These are phyloP conservation scores for Rattus rattus DNA, from an alignment of 2,113 vertebrate genomes.

Conservation along the genomic window DNA sequence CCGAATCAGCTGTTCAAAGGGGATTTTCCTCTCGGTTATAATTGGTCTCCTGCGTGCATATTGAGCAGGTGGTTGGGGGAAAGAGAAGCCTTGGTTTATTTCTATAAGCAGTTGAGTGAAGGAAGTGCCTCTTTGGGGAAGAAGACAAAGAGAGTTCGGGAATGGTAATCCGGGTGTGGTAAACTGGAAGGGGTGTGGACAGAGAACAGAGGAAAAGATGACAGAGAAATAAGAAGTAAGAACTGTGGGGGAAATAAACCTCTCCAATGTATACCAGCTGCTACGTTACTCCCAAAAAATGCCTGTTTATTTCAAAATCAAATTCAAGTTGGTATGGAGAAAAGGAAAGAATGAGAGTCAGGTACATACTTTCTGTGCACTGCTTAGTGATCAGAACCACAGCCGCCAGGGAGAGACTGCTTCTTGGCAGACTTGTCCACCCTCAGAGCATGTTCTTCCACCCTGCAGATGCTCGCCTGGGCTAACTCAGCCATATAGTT, in stretches of 20 bases:
- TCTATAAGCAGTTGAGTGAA: slow-evolving; percentile 65
- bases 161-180: neutral
- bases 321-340: slow-evolving; percentile 1
- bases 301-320: slow-evolving; percentile 54
- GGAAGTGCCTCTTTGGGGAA: slow-evolving; percentile 57
- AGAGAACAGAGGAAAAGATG: neutral
- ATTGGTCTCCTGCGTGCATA: slow-evolving; percentile 60
- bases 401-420: neutral
- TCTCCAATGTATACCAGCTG: neutral
- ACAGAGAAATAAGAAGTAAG: neutral
- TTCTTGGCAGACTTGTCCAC: slow-evolving; percentile 5
- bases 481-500: neutral
- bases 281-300: slow-evolving; percentile 33
- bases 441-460: fast-evolving
- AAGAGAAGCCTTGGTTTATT: slow-evolving; percentile 63
- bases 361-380: neutral
- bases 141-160: slow-evolving; percentile 42
- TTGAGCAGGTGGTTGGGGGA: slow-evolving; percentile 68
- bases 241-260: neutral
- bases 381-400: neutral
- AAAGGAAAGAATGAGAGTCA: neutral
- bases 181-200: neutral
- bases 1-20: slow-evolving; percentile 72
- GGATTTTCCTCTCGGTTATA: slow-evolving; percentile 73
- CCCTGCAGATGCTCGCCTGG: neutral